Evolutionary conservation across 2,113 vertebrate genomes (phyloP).

Genomic region (Hylia prasina): DNA sequence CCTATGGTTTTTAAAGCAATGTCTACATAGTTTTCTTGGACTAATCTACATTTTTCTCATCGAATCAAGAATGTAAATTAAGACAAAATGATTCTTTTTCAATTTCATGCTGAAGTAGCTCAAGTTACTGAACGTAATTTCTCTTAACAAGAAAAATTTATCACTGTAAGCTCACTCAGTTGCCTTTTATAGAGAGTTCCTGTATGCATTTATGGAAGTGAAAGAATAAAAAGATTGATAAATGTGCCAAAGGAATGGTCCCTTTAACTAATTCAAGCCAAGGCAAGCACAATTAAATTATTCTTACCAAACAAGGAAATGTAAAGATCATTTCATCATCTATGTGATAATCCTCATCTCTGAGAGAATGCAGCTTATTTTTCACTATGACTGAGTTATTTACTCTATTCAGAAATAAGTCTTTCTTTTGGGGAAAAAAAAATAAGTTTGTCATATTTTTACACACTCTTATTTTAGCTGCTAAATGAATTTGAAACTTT

Average conservation of each 20-base stretch:
- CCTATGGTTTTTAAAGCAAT: constrained; percentile 71
- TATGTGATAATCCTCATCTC: constrained; percentile 13
- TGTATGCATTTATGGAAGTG: constrained; percentile 70
- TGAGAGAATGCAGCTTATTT: constrained; percentile 4
- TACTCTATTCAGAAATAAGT: neutral
- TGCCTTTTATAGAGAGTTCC: constrained; percentile 75
- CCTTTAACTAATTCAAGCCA: constrained; percentile 74
- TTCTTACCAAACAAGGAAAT: constrained; percentile 67
- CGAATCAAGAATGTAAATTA: constrained; percentile 99
- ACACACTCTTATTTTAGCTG: neutral
- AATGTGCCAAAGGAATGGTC: constrained; percentile 83
- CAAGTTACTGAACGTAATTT: constrained; percentile 98
- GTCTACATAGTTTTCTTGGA: constrained; percentile 64
- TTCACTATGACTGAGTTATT: neutral
- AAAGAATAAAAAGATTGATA: constrained; percentile 84
- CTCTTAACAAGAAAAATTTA: constrained; percentile 99
- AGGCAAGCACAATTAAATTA: constrained; percentile 75
- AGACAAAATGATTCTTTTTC: constrained; percentile 98
- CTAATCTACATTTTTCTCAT: constrained; percentile 91
- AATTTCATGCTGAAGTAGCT: constrained; percentile 99
- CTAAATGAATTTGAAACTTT: neutral
- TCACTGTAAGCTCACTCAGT: constrained; percentile 95
- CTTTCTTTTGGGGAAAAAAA: neutral
- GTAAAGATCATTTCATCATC: constrained; percentile 28
- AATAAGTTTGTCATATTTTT: neutral